These are phyloP conservation scores for Erpornis zantholeuca DNA, from an alignment of 2,113 vertebrate species.

Conservation along the genomic window DNA sequence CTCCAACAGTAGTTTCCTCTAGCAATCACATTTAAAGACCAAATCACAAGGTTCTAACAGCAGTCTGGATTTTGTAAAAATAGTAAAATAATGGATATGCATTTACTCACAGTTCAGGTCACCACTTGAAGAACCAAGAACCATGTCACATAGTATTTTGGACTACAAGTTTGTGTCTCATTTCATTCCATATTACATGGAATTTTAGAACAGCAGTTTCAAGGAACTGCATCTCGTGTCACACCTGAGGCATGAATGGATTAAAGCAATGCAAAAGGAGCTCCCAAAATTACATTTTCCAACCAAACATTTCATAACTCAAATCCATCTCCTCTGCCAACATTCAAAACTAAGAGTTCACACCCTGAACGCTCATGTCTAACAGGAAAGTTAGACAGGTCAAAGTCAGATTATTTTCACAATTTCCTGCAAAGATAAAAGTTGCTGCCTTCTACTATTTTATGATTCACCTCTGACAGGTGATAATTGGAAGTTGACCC, in stretches of 20 bases:
- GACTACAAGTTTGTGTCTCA: not conserved
- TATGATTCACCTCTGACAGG: not conserved
- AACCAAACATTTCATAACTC: not conserved
- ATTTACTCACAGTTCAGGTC: not conserved
- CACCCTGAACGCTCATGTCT: not conserved
- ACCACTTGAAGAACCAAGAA: not conserved
- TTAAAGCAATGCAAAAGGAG: not conserved
- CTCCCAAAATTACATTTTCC: not conserved
- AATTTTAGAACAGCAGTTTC: not conserved
- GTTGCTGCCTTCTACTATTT: not conserved
- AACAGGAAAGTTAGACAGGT: conserved; percentile 19
- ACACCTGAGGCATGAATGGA: not conserved
- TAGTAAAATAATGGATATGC: not conserved
- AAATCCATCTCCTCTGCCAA: not conserved
- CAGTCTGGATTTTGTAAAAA: not conserved
- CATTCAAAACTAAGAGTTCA: not conserved
- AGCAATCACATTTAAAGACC: not conserved
- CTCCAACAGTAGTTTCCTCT: not conserved
- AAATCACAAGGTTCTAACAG: not conserved
- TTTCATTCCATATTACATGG: not conserved
- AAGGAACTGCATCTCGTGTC: not conserved
- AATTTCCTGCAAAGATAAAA: not conserved
- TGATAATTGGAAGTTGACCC: not conserved
- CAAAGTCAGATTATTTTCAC: conserved; percentile 3
- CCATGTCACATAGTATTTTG: not conserved